Evolutionary conservation across 2,797 vertebrate genomes (phyloP).

Genomic region (Coendou prehensilis): DNA sequence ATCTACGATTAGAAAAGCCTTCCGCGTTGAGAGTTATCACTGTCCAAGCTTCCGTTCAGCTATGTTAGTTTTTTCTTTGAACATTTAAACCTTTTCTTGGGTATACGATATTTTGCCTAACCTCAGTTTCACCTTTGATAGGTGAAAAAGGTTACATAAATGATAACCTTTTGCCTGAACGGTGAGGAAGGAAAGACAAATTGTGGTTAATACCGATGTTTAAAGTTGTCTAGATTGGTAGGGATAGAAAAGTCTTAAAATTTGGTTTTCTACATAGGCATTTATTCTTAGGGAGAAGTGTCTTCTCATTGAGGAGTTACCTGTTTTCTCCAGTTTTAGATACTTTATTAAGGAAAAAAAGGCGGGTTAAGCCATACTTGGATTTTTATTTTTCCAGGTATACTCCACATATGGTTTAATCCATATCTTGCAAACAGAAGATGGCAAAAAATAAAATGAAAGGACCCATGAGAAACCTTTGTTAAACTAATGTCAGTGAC

Average conservation of each 20-base stretch:
- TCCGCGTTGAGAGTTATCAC: not conserved
- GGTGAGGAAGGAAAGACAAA: not conserved
- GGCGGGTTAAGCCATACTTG: not conserved
- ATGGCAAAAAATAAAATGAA: not conserved
- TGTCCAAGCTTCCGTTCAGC: not conserved
- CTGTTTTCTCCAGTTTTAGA: slow-evolving; percentile 31
- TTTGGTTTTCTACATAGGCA: not conserved
- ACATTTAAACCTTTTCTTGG: not conserved
- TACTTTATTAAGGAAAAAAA: slow-evolving; percentile 54
- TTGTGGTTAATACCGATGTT: not conserved
- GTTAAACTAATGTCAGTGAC: not conserved
- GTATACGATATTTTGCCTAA: not conserved
- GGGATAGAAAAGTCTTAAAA: not conserved
- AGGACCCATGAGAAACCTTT: not conserved
- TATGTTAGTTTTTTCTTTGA: slow-evolving; percentile 26
- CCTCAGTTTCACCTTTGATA: not conserved
- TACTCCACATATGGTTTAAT: not conserved
- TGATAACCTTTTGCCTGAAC: not conserved
- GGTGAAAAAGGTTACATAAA: not conserved
- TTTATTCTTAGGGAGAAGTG: not conserved
- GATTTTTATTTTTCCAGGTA: not conserved
- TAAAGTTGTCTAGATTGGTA: not conserved
- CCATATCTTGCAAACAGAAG: not conserved
- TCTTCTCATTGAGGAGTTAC: not conserved
- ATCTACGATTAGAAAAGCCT: not conserved